phyloP scores from a whole-genome alignment of 2,888 invertebrate genomes.

The Mythimna pallens region DNA sequence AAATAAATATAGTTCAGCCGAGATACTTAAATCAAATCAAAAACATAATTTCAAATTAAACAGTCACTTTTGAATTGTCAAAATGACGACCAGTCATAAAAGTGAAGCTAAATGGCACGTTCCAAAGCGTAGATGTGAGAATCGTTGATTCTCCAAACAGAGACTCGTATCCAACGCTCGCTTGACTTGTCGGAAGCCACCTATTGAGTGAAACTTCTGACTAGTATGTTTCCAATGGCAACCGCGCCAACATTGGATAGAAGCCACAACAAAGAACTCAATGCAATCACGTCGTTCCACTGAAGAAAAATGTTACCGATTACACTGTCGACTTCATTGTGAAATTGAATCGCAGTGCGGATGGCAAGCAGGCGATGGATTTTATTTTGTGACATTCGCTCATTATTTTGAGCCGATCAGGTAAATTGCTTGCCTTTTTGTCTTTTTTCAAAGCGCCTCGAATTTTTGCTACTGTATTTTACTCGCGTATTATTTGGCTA shows the following conservation, averaged over 20 bases:
- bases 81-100: too few species aligned
- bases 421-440: constrained; percentile 1
- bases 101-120: too few species aligned
- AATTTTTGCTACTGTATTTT: constrained; percentile 6
- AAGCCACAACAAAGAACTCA: constrained; percentile 43
- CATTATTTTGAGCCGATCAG: constrained; percentile 18
- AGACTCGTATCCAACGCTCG: too few species aligned
- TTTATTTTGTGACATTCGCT: constrained; percentile 26
- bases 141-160: too few species aligned
- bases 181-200: background rate
- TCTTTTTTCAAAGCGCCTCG: background rate
- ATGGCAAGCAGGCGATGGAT: constrained; percentile 29
- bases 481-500: constrained; percentile 2
- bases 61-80: too few species aligned
- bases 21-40: too few species aligned
- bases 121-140: too few species aligned
- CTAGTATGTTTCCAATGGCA: background rate
- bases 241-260: constrained; percentile 10
- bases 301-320: constrained; percentile 50
- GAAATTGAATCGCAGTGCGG: constrained; percentile 40
- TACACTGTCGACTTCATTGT: constrained; percentile 44
- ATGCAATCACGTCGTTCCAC: constrained; percentile 45
- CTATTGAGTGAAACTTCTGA: constrained; percentile 16
- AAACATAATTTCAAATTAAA: too few species aligned
- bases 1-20: too few species aligned